Conservation (phyloP, 2,797 vertebrate genomes). For the Sebastes melanostomus region DNA sequence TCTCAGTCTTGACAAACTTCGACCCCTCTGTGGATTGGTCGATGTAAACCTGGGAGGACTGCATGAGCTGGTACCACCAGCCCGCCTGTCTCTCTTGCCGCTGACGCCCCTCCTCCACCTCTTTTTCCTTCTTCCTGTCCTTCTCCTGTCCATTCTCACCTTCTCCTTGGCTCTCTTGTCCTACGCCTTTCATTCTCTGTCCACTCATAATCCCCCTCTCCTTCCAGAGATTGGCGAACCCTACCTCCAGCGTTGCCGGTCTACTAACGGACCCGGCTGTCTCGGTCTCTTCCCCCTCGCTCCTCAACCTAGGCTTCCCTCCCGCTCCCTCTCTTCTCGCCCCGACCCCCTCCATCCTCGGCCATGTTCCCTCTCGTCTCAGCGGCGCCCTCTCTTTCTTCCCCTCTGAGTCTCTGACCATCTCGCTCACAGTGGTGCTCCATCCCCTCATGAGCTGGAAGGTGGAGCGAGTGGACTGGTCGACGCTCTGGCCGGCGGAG, state of each 20-base stretch:
- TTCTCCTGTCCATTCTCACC: slow-evolving; percentile 19
- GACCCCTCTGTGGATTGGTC: slow-evolving; percentile 87
- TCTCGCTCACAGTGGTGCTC: slow-evolving; percentile 66
- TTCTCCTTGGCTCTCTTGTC: slow-evolving; percentile 60
- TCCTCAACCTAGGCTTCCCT: slow-evolving; percentile 46
- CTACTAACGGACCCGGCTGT: slow-evolving; percentile 53
- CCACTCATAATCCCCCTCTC: slow-evolving; percentile 44
- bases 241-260: slow-evolving; percentile 52
- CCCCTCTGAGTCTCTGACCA: slow-evolving; percentile 64
- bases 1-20: slow-evolving; percentile 85
- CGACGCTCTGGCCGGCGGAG: slow-evolving; percentile 84
- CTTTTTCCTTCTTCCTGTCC: slow-evolving; percentile 47
- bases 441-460: slow-evolving; percentile 91
- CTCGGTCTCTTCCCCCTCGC: slow-evolving; percentile 48
- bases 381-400: slow-evolving; percentile 62
- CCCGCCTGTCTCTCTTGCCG: slow-evolving; percentile 88
- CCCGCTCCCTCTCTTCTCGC: slow-evolving; percentile 33
- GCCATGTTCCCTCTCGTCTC: slow-evolving; percentile 81
- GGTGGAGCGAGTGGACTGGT: slow-evolving; percentile 90
- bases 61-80: slow-evolving; percentile 99
- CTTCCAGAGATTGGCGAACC: slow-evolving; percentile 51
- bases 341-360: slow-evolving; percentile 55
- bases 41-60: slow-evolving; percentile 98
- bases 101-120: slow-evolving; percentile 62
- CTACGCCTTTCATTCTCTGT: slow-evolving; percentile 71